Conservation (phyloP, 64 coral and sea anemone genomes). For the Astreopora myriophthalma region DNA sequence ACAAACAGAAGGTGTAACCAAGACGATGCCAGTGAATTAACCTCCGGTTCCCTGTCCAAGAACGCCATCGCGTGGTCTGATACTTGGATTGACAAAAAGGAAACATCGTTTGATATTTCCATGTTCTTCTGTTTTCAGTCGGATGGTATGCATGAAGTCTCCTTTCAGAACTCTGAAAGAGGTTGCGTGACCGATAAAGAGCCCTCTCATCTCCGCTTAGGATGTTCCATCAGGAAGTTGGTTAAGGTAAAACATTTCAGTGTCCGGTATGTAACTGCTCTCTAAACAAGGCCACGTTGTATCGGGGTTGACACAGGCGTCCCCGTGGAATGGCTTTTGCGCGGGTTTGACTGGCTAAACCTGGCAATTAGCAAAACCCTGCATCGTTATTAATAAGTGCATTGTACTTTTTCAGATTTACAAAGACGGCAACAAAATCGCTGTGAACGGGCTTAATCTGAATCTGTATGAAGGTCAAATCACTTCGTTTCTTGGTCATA, state of each 20-base stretch:
- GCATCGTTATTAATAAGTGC: background rate
- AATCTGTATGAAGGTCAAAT: slow-evolving; percentile 97
- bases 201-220: slow-evolving; percentile 83
- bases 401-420: slow-evolving; percentile 69
- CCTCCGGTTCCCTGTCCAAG: too few relatives aligned
- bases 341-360: too few relatives aligned
- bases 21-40: too few relatives aligned
- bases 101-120: background rate
- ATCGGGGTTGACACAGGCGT: too few relatives aligned
- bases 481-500: slow-evolving; percentile 96
- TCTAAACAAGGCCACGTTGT: too few relatives aligned
- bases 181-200: slow-evolving; percentile 75
- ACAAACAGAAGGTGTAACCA: too few relatives aligned
- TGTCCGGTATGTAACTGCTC: too few relatives aligned
- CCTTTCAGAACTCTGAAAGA: slow-evolving; percentile 60
- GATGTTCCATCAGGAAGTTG: slow-evolving; percentile 76
- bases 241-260: slow-evolving; percentile 92
- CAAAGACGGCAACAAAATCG: slow-evolving; percentile 88
- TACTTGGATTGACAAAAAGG: background rate
- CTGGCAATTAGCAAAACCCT: background rate
- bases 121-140: background rate
- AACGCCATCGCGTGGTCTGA: too few relatives aligned
- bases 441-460: slow-evolving; percentile 89
- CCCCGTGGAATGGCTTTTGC: too few relatives aligned
- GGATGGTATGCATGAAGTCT: slow-evolving; percentile 82